These are phyloP conservation scores for Smittia sp. DNA, from an alignment of 2,888 invertebrate genomes.

Conservation along the genomic window DNA sequence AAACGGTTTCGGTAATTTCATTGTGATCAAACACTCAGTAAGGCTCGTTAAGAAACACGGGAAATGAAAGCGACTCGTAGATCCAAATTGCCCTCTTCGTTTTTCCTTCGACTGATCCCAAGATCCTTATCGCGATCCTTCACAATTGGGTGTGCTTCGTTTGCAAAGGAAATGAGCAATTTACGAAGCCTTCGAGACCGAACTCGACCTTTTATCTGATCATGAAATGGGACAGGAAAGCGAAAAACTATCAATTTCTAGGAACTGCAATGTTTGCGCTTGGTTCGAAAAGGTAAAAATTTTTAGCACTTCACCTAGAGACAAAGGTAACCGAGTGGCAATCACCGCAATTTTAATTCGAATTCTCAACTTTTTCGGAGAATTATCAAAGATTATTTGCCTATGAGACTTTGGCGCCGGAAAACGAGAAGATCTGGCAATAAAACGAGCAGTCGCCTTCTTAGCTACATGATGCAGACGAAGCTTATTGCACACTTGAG, in stretches of 20 bases:
- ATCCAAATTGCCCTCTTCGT: constrained; percentile 34
- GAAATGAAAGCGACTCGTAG: constrained; percentile 14
- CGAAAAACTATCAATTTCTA: constrained; percentile 39
- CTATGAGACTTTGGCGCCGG: background rate
- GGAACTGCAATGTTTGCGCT: constrained; percentile 18
- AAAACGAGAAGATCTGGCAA: background rate
- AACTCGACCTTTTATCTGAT: constrained; percentile 25
- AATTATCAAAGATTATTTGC: constrained; percentile 12
- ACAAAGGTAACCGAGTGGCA: background rate
- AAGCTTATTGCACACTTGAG: background rate
- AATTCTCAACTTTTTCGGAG: background rate
- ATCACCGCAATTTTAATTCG: background rate
- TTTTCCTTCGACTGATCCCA: background rate
- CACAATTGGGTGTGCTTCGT: constrained; percentile 26
- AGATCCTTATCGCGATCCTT: constrained; percentile 33
- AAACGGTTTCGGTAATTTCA: constrained; percentile 19
- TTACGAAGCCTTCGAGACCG: background rate
- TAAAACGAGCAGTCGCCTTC: constrained; percentile 1
- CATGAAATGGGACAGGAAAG: constrained; percentile 23
- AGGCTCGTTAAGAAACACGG: constrained; percentile 1
- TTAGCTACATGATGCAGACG: background rate
- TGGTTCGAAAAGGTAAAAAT: background rate
- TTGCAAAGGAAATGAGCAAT: constrained; percentile 40
- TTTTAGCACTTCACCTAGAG: constrained; percentile 18
- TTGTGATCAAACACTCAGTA: constrained; percentile 27